Evolutionary conservation across 2,113 vertebrate species (phyloP).

Genomic region (Macrotis lagotis): DNA sequence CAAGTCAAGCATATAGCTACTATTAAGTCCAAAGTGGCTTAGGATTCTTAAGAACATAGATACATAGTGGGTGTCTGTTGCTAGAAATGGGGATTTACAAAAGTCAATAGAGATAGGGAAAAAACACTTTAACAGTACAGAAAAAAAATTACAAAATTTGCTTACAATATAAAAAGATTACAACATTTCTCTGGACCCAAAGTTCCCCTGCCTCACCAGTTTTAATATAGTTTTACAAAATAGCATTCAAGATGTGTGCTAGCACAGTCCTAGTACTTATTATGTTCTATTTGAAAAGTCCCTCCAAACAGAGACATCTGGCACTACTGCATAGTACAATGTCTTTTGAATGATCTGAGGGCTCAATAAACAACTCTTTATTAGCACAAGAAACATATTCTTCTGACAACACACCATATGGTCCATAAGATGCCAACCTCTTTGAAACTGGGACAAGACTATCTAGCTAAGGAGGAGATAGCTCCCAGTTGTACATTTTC

Average conservation of each 20-base stretch:
- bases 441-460: conserved; percentile 69
- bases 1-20: no score
- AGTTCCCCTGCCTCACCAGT: no score
- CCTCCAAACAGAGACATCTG: conserved; percentile 56
- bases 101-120: no score
- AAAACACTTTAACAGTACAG: no score
- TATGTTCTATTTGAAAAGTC: conserved; percentile 40
- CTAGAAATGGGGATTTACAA: no score
- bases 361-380: conserved; percentile 46
- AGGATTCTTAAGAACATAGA: no score
- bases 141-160: no score
- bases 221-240: conserved; percentile 56
- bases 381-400: conserved; percentile 74
- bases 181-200: no score
- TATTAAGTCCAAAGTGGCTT: no score
- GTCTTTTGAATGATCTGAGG: conserved; percentile 38
- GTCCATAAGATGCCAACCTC: conserved; percentile 70
- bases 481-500: conserved; percentile 59
- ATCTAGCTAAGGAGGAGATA: conserved; percentile 27
- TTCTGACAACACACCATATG: conserved; percentile 63
- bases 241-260: conserved; percentile 47
- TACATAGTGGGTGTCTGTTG: no score
- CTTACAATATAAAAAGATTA: no score
- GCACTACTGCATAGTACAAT: conserved; percentile 36
- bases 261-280: conserved; percentile 54